Percentiles rank a stretch among this genome's conserved stretches.
phyloP scores from a whole-genome alignment of 2,797 vertebrate species.

The Mormyrops attenuatus region DNA sequence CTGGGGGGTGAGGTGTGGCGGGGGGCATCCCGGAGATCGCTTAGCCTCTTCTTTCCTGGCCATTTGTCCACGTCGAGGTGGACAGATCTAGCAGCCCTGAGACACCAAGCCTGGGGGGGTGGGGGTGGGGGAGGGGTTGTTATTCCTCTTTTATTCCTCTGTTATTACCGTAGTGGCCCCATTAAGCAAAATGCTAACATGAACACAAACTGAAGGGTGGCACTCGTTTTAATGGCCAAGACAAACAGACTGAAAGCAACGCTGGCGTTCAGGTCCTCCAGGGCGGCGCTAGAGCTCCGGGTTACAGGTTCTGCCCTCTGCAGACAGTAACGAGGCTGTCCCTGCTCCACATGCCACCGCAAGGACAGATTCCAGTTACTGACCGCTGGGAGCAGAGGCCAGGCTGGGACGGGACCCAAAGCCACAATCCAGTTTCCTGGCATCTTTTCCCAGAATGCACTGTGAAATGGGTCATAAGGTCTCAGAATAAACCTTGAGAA shows the following conservation, averaged over 20 bases:
- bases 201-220: not conserved
- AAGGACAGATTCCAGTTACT: slow-evolving; percentile 29
- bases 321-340: slow-evolving; percentile 16
- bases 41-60: not conserved
- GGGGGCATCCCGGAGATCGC: not conserved
- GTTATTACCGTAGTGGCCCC: not conserved
- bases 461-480: not conserved
- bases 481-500: not conserved
- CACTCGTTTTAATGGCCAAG: not conserved
- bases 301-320: not conserved
- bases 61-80: not conserved
- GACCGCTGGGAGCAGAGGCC: not conserved
- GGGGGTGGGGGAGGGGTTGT: not conserved
- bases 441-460: not conserved
- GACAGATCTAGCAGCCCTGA: not conserved
- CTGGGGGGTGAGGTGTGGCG: not conserved
- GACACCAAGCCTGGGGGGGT: not conserved
- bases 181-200: not conserved
- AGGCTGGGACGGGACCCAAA: not conserved
- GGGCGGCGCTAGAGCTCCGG: not conserved
- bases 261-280: not conserved
- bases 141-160: not conserved
- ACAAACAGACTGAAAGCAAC: not conserved
- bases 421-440: not conserved
- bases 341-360: not conserved